Evolutionary conservation across 2,113 vertebrate genomes (phyloP).

Genomic region (Rana temporaria): DNA sequence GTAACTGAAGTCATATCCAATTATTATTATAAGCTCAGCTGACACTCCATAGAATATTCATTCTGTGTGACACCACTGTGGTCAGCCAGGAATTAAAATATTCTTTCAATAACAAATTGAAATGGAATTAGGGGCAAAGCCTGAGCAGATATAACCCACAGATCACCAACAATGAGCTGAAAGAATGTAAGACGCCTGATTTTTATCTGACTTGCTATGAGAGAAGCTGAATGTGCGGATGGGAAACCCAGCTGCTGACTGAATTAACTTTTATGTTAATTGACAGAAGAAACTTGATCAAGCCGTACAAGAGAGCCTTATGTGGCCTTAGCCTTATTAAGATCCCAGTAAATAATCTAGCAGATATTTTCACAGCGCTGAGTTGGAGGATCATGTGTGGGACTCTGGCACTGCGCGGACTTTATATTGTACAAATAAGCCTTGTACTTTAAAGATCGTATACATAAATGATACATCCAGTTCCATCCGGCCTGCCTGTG

Average conservation of each 20-base stretch:
- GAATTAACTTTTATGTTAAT: conserved; percentile 27
- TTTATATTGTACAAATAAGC: background rate
- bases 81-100: background rate
- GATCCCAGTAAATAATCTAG: conserved; percentile 19
- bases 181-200: background rate
- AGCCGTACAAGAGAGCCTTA: background rate
- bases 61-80: background rate
- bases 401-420: background rate
- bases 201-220: conserved; percentile 37
- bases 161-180: conserved; percentile 8
- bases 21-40: conserved; percentile 13
- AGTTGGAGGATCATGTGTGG: background rate
- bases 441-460: background rate
- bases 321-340: background rate
- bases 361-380: conserved; percentile 23
- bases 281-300: conserved; percentile 44
- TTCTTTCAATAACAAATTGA: background rate
- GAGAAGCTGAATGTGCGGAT: conserved; percentile 3
- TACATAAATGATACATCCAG: background rate
- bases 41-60: background rate
- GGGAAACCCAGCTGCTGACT: conserved; percentile 37
- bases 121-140: background rate
- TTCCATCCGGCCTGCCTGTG: background rate
- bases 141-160: background rate
- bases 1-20: background rate